phyloP scores from a whole-genome alignment of 1,140 invertebrate species.

The Protaetia brevitarsis region DNA sequence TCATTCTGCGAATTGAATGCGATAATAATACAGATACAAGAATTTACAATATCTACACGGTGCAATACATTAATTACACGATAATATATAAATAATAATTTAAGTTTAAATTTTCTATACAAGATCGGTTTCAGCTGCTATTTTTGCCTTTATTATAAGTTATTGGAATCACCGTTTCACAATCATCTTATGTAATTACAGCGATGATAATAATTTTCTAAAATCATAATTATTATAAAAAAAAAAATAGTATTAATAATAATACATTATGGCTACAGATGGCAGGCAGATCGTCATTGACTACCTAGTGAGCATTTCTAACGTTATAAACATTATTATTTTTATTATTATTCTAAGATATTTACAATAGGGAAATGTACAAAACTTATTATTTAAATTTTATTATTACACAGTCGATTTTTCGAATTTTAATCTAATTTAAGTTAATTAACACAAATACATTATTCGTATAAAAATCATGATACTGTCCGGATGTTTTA shows the following conservation, averaged over 20 bases:
- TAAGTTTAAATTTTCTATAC: not conserved
- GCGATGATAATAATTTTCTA: not conserved
- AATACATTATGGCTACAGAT: conserved; percentile 40
- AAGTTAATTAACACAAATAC: no score
- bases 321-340: not conserved
- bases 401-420: no score
- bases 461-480: no score
- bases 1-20: no score
- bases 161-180: no score
- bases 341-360: conserved; percentile 1
- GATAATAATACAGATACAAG: no score
- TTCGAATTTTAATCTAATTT: no score
- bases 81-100: conserved; percentile 10
- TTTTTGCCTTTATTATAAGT: no score
- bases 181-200: no score
- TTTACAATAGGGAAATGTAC: no score
- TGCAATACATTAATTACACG: not conserved
- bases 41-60: conserved; percentile 7
- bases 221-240: conserved; percentile 1
- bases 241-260: not conserved
- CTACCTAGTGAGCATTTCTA: conserved; percentile 35
- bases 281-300: conserved; percentile 31
- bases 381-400: no score
- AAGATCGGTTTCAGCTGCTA: not conserved
- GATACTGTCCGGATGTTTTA: no score